These are phyloP conservation scores for Lanius ludovicianus DNA, from an alignment of 2,113 vertebrate species.

Conservation along the genomic window DNA sequence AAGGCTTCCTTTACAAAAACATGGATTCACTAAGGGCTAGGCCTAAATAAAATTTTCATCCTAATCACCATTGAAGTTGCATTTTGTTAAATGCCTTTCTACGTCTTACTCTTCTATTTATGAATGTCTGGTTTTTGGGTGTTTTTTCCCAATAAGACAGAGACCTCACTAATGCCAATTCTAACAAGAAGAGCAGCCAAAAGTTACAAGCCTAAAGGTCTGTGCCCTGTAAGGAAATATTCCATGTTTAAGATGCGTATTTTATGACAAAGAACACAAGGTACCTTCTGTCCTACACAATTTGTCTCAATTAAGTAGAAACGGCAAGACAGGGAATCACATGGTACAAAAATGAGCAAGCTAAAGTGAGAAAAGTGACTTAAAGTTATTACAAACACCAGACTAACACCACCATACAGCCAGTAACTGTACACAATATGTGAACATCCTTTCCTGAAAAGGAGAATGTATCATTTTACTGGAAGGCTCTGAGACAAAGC, in stretches of 20 bases:
- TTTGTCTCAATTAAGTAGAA: not conserved
- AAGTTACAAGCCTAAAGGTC: not conserved
- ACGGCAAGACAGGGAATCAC: not conserved
- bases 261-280: not conserved
- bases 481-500: not conserved
- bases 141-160: not conserved
- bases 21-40: not conserved
- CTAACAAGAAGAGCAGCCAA: not conserved
- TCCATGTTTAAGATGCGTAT: not conserved
- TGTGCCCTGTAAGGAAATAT: not conserved
- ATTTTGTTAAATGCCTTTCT: not conserved
- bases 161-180: not conserved
- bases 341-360: not conserved
- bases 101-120: not conserved
- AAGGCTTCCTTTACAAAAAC: not conserved
- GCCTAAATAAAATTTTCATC: not conserved
- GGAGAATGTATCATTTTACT: not conserved
- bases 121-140: not conserved
- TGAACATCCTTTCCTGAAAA: not conserved
- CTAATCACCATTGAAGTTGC: not conserved
- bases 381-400: not conserved
- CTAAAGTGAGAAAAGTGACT: not conserved
- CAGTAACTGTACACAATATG: not conserved
- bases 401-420: not conserved
- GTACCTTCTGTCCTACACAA: not conserved